A percentile compares a stretch with the other conserved stretches of the same genome.
phyloP scores from a whole-genome alignment of 1,140 invertebrate genomes.

The Spodoptera frugiperda region DNA sequence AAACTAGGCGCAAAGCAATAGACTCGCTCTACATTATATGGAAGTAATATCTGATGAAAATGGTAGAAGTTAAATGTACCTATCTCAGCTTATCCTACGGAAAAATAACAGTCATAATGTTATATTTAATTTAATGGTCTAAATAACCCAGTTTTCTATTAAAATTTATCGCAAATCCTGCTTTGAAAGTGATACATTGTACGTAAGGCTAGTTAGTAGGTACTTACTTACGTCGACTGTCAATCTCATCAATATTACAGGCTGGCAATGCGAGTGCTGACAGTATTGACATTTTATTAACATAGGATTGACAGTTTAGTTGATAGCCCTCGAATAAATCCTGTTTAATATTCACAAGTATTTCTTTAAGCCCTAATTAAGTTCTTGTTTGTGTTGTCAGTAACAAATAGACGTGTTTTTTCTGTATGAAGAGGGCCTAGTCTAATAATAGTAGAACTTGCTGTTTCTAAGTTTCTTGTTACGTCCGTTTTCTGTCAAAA shows the following conservation, averaged over 20 bases:
- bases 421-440: too few species aligned
- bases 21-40: too few species aligned
- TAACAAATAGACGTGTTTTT: too few species aligned
- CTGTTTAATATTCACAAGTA: constrained; percentile 39
- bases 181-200: constrained; percentile 35
- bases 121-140: background rate
- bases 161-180: constrained; percentile 31
- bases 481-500: too few species aligned
- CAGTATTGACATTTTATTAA: constrained; percentile 41
- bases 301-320: constrained; percentile 45
- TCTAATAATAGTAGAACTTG: too few species aligned
- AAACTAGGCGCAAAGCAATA: too few species aligned
- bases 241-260: constrained; percentile 45
- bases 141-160: constrained; percentile 29
- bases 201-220: constrained; percentile 9
- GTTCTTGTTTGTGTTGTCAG: constrained; percentile 13
- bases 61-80: too few species aligned
- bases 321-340: constrained; percentile 34
- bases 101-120: too few species aligned
- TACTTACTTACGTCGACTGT: constrained; percentile 6
- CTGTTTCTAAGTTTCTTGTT: too few species aligned
- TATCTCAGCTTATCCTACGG: too few species aligned
- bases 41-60: too few species aligned
- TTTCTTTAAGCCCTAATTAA: constrained; percentile 4
- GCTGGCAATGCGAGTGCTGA: constrained; percentile 36